Percentiles rank a stretch among this genome's conserved stretches.
These are phyloP conservation scores for Folsomia manolachei DNA, from an alignment of 2,888 invertebrate genomes.

Conservation along the genomic window DNA sequence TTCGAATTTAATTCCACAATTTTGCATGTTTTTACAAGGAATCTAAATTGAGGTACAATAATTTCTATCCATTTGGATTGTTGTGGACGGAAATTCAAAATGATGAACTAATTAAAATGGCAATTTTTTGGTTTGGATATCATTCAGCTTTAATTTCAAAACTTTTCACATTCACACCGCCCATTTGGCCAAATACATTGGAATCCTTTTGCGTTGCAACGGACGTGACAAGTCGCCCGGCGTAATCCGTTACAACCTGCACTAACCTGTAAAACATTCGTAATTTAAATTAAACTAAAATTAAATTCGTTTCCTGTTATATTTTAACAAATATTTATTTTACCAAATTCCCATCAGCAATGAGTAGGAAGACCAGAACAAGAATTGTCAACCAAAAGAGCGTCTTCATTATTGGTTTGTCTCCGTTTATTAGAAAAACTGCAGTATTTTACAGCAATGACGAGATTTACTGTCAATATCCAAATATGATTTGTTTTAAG, in stretches of 20 bases:
- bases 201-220: not conserved
- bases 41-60: no score
- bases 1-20: no score
- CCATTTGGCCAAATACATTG: not conserved
- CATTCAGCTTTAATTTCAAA: not conserved
- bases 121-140: not conserved
- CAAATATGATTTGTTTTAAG: no score
- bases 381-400: not conserved
- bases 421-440: not conserved
- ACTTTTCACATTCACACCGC: not conserved
- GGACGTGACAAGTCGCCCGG: not conserved
- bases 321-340: no score
- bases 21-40: no score
- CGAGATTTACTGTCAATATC: no score
- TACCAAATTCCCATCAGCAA: not conserved
- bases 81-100: no score
- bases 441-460: no score
- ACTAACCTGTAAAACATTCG: not conserved
- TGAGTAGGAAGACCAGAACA: not conserved
- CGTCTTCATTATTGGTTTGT: not conserved
- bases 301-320: no score
- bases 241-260: not conserved
- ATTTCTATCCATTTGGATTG: no score
- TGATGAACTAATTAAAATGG: no score
- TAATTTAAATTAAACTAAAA: not conserved